Conservation (phyloP, 1,140 invertebrate genomes). For the Manduca sexta region DNA sequence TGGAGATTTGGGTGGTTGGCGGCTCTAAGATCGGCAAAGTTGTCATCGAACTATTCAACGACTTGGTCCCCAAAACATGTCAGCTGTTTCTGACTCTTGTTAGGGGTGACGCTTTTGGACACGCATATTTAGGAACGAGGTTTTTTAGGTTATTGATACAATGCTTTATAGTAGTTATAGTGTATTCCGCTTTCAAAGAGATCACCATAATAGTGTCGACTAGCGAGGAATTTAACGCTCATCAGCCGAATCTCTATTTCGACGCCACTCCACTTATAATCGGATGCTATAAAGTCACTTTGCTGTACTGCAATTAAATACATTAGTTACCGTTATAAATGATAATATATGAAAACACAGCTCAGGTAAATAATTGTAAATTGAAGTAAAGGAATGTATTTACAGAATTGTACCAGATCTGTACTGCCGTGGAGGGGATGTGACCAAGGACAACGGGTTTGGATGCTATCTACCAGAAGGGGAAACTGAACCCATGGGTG, state of each 20-base stretch:
- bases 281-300: too few species aligned
- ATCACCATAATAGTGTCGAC: too few species aligned
- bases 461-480: slow-evolving; percentile 45
- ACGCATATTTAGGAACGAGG: slow-evolving; percentile 51
- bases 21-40: slow-evolving; percentile 57
- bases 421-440: slow-evolving; percentile 62
- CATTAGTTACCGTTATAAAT: too few species aligned
- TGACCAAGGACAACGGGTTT: slow-evolving; percentile 61
- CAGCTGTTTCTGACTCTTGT: slow-evolving; percentile 47
- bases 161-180: too few species aligned
- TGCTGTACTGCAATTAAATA: too few species aligned
- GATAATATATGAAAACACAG: too few species aligned
- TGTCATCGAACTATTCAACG: slow-evolving; percentile 46
- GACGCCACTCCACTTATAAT: too few species aligned
- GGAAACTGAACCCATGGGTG: slow-evolving; percentile 22
- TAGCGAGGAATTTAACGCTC: too few species aligned
- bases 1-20: slow-evolving; percentile 54
- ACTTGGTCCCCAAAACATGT: slow-evolving; percentile 49
- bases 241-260: too few species aligned
- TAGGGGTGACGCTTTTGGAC: slow-evolving; percentile 39
- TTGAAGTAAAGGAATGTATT: neutral
- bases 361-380: neutral
- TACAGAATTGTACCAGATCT: slow-evolving; percentile 54
- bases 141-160: slow-evolving; percentile 42
- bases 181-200: too few species aligned